phyloP scores from a whole-genome alignment of 1,140 invertebrate species.

The Ridgeia piscesae region DNA sequence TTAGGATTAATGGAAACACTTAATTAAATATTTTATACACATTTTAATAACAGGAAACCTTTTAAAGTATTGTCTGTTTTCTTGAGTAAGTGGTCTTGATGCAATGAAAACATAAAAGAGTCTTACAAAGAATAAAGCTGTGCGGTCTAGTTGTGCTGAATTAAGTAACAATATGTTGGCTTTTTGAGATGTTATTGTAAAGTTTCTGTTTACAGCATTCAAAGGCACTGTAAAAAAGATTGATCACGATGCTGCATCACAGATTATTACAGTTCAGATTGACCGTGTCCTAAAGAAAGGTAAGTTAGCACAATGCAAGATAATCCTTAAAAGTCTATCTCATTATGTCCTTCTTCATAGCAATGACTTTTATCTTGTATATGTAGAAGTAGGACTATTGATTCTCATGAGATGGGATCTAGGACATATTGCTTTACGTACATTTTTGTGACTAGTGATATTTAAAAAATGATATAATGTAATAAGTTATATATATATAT shows the following conservation, averaged over 20 bases:
- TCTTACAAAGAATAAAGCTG: neutral
- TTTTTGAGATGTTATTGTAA: neutral
- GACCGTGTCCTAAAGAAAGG: neutral
- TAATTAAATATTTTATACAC: neutral
- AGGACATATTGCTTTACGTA: too few species aligned
- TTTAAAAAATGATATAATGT: too few species aligned
- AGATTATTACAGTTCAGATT: neutral
- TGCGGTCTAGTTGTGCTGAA: neutral
- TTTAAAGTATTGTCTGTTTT: neutral
- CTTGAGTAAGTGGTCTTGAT: neutral
- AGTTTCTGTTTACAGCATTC: neutral
- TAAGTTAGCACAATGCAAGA: neutral
- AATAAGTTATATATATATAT: too few species aligned
- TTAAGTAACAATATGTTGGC: neutral
- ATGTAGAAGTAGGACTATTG: too few species aligned
- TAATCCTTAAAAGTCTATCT: too few species aligned
- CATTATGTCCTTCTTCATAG: too few species aligned
- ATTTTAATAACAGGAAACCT: neutral
- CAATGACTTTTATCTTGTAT: too few species aligned
- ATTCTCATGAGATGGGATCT: too few species aligned
- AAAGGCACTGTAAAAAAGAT: neutral
- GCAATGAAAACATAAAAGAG: neutral
- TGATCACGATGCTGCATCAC: neutral
- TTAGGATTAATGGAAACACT: too few species aligned
- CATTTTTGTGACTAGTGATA: too few species aligned